A percentile compares a stretch with the other conserved stretches of the same genome.
Evolutionary conservation across 2,888 invertebrate genomes (phyloP).

Genomic region (Ganaspis brasiliensis): DNA sequence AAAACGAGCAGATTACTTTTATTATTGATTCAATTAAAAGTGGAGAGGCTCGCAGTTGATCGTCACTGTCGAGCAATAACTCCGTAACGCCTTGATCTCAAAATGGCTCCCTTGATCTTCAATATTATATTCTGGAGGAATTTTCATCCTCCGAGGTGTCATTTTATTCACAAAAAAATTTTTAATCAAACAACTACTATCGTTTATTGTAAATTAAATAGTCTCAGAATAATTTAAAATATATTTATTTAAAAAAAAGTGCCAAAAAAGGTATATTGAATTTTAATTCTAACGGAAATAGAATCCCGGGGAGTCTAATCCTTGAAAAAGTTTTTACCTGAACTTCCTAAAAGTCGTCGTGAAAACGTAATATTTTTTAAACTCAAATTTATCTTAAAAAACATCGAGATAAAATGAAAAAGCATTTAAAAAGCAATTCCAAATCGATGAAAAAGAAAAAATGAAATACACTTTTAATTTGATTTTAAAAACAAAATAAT

Average conservation of each 20-base stretch:
- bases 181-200: background rate
- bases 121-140: slow-evolving; percentile 67
- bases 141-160: background rate
- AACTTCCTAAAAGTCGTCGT: background rate
- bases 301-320: background rate
- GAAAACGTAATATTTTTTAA: background rate
- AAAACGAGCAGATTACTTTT: too few species aligned
- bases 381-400: background rate
- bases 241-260: too few species aligned
- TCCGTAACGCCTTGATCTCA: slow-evolving; percentile 75
- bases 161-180: background rate
- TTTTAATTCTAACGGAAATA: slow-evolving; percentile 9
- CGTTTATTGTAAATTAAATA: too few species aligned
- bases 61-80: slow-evolving; percentile 79
- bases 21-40: background rate
- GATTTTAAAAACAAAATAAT: too few species aligned
- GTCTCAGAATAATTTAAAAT: too few species aligned
- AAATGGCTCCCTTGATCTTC: slow-evolving; percentile 73
- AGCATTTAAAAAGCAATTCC: too few species aligned
- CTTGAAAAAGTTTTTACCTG: slow-evolving; percentile 14
- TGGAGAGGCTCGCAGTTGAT: slow-evolving; percentile 68
- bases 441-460: too few species aligned
- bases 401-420: background rate
- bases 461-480: too few species aligned
- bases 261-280: background rate